Evolutionary conservation across 1,140 invertebrate genomes (phyloP).

Genomic region (Rhizoglyphus robini): DNA sequence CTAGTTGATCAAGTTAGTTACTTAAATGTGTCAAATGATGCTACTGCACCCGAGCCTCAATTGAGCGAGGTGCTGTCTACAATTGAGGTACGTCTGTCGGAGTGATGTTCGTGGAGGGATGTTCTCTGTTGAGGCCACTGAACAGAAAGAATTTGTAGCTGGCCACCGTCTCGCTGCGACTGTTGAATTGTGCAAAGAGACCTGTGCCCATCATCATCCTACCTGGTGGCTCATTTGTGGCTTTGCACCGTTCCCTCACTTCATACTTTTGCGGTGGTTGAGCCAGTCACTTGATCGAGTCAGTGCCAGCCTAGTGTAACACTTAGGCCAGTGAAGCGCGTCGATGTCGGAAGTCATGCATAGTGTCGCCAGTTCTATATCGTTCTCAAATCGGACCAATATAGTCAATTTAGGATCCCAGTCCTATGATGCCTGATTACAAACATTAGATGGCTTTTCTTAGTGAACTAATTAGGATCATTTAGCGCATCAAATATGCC

Average conservation of each 20-base stretch:
- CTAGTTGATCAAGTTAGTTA: neutral
- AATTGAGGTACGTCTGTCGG: neutral
- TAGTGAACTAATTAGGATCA: too few relatives aligned
- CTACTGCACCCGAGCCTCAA: too few relatives aligned
- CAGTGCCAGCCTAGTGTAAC: neutral
- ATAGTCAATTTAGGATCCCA: too few relatives aligned
- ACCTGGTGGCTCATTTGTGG: slow-evolving; percentile 6
- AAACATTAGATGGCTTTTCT: too few relatives aligned
- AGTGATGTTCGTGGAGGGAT: neutral
- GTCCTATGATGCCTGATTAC: too few relatives aligned
- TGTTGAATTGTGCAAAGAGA: neutral
- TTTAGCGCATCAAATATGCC: too few relatives aligned
- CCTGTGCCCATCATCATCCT: neutral
- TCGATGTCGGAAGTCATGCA: too few relatives aligned
- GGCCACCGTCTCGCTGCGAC: neutral
- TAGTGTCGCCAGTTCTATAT: too few relatives aligned
- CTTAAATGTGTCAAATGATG: neutral
- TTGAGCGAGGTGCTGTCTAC: too few relatives aligned
- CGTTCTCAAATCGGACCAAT: too few relatives aligned
- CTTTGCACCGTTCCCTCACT: neutral
- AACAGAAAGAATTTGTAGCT: neutral
- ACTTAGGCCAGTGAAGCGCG: neutral
- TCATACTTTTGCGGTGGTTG: neutral
- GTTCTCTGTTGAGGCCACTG: neutral
- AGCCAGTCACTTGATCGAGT: neutral